Percentiles rank a stretch among this genome's conserved stretches.
These are phyloP conservation scores for Andrena bicolor DNA, from an alignment of 2,888 invertebrate genomes.

Conservation along the genomic window DNA sequence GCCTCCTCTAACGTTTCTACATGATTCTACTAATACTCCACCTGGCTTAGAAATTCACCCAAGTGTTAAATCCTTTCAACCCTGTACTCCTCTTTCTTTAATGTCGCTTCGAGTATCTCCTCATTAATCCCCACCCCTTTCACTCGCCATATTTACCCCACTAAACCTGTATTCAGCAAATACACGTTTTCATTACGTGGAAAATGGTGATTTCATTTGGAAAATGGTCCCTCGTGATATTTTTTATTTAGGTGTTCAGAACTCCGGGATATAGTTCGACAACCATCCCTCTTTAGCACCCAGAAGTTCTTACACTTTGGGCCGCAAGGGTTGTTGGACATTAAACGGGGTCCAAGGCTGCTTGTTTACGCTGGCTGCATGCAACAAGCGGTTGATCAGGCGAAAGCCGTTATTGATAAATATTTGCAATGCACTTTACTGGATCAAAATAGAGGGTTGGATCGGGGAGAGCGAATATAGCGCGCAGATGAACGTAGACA, in stretches of 20 bases:
- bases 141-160: conserved; percentile 5
- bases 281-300: not conserved
- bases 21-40: not conserved
- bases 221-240: not conserved
- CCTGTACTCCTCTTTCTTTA: not conserved
- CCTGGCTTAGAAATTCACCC: not conserved
- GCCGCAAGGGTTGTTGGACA: not conserved
- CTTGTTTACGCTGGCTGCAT: conserved; percentile 25
- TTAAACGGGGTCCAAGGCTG: not conserved
- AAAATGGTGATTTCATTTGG: not conserved
- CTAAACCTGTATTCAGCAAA: not conserved
- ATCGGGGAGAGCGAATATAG: not conserved
- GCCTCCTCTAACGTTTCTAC: not conserved
- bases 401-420: conserved; percentile 23
- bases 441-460: not conserved
- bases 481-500: not conserved
- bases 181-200: no score
- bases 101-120: not conserved
- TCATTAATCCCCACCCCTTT: not conserved
- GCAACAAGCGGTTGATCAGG: conserved; percentile 39
- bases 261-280: not conserved
- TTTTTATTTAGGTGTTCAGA: no score
- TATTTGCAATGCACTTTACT: conserved; percentile 27
- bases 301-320: not conserved
- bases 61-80: conserved; percentile 38